Conservation (phyloP, 2,797 vertebrate genomes). For the Sphaeramia orbicularis region DNA sequence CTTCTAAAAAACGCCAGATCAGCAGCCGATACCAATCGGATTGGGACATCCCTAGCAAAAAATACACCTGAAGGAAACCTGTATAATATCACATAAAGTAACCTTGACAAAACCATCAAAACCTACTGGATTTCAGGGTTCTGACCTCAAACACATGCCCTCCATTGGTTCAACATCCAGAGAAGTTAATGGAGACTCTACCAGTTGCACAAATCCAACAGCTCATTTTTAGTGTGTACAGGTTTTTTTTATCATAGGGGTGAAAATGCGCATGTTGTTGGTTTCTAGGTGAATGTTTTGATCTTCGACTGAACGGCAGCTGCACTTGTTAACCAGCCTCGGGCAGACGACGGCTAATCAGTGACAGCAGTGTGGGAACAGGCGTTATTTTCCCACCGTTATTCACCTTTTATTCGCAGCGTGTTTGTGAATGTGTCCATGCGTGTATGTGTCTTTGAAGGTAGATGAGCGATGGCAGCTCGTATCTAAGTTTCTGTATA, state of each 20-base stretch:
- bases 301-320: slow-evolving; percentile 4
- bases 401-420: slow-evolving; percentile 24
- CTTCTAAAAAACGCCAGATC: too few relatives aligned
- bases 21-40: too few relatives aligned
- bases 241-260: not conserved
- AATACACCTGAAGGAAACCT: not conserved
- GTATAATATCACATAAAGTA: slow-evolving; percentile 12
- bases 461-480: slow-evolving; percentile 11
- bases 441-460: not conserved
- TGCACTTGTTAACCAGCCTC: slow-evolving; percentile 50
- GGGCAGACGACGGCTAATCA: slow-evolving; percentile 56
- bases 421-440: not conserved
- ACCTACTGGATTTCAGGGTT: slow-evolving; percentile 1
- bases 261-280: slow-evolving; percentile 1
- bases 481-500: slow-evolving; percentile 45
- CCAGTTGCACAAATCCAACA: not conserved
- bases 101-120: slow-evolving; percentile 32
- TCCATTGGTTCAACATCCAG: not conserved
- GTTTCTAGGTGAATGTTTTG: slow-evolving; percentile 41
- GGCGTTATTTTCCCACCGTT: slow-evolving; percentile 56
- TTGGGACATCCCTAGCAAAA: too few relatives aligned
- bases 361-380: slow-evolving; percentile 70
- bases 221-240: not conserved
- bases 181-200: not conserved
- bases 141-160: not conserved